Percentiles rank a stretch among this genome's conserved stretches.
Evolutionary conservation across 2,888 invertebrate species (phyloP).

Genomic region (Luperina testacea): DNA sequence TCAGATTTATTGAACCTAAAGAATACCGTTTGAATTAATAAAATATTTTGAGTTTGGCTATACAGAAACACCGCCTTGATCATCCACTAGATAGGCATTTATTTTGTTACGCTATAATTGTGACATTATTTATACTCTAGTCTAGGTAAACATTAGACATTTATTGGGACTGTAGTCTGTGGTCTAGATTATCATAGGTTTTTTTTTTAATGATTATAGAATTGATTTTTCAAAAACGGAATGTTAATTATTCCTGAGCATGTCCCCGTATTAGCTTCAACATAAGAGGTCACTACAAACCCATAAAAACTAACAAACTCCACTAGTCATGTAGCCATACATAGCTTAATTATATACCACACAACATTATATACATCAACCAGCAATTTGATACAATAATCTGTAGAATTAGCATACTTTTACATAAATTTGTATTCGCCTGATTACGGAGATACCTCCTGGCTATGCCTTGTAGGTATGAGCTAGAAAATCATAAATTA

Average conservation of each 20-base stretch:
- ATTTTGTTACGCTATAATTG: too few species aligned
- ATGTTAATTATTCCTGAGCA: too few species aligned
- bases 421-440: conserved; percentile 63
- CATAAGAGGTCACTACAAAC: neutral
- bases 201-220: neutral
- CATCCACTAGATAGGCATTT: neutral
- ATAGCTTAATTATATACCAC: conserved; percentile 78
- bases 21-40: neutral
- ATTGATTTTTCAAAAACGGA: neutral
- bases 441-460: conserved; percentile 51
- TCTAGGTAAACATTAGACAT: neutral
- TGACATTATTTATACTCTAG: too few species aligned
- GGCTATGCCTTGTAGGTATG: conserved; percentile 38
- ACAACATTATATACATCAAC: conserved; percentile 67
- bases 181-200: neutral
- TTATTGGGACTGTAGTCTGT: neutral
- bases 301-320: conserved; percentile 36
- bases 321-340: conserved; percentile 59
- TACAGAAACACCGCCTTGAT: neutral
- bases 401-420: conserved; percentile 61
- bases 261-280: neutral
- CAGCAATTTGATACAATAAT: conserved; percentile 77
- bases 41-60: neutral
- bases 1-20: neutral
- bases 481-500: conserved; percentile 60